Evolutionary conservation across 2,888 invertebrate genomes (phyloP), one percentile per base, ranked within the genome.

Genomic region (Dicyrtoma fusca): DNA sequence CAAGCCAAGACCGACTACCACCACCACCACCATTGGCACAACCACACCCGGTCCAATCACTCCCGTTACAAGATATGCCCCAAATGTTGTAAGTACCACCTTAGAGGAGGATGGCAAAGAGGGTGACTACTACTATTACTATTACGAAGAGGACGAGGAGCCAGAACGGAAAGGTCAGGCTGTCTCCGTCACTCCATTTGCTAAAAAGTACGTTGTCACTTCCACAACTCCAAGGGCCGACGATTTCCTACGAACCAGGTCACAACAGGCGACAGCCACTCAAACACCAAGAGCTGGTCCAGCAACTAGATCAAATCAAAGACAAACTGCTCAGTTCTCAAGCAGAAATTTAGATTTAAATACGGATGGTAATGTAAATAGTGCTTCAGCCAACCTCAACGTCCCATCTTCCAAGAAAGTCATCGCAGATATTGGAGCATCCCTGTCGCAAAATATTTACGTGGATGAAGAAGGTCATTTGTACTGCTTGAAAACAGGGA

Each of bases 401-500:
- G 42, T 34, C 14, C 13, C 4, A 5, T 1, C 49, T 21, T 4
- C 34, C 14, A 10, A 10, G 14, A 17, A 44, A 34, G 2, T 11
- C 1, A 49, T 44, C 26, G 26, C 42, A 3, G 44, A 1, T 34
- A n/a, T 13, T 14, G 21, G 26, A 49, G n/a, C 76, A 53, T 76
- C 76, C 0, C 64, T 79, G 0, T 79, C 79, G 4, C 82, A 84
- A 45, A 86, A 87, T 82, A 86, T 89, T 26, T 83, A 88, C 61
- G 84, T 90, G 10, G 88, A 89, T 81, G 86, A 75, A 34, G 87
- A 88, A 83, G 92, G 92, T 42, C 87, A 88, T 69, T 90, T 95
- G 79, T 90, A 92, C 79, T 95, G 95, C 82, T 84, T 92, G 72
- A 94, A 95, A 83, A 91, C 92, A 80, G 95, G 95, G 49, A 94